A percentile compares a stretch with the other conserved stretches of the same genome.
Conservation (phyloP, 2,888 invertebrate genomes). For the Hofmannophila pseudospretella region DNA sequence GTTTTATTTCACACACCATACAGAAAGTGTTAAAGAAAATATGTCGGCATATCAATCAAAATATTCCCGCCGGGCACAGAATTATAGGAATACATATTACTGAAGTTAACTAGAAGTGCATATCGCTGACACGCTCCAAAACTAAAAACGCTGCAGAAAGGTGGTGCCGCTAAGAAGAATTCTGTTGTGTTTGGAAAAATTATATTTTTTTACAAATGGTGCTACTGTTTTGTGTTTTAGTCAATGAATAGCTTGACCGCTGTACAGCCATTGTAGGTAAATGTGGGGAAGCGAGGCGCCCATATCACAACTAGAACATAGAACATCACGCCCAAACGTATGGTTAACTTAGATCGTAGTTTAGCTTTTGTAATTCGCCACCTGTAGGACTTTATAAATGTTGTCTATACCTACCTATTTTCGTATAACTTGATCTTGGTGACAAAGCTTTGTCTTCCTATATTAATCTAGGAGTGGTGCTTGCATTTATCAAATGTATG, state of each 20-base stretch:
- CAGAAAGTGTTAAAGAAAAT: no score
- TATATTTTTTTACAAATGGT: slow-evolving; percentile 76
- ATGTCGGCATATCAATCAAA: no score
- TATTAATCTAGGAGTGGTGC: no score
- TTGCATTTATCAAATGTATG: no score
- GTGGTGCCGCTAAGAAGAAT: slow-evolving; percentile 26
- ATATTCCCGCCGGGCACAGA: no score
- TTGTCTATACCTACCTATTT: not conserved
- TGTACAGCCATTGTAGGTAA: slow-evolving; percentile 53
- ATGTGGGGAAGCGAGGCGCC: slow-evolving; percentile 26
- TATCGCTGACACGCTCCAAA: not conserved
- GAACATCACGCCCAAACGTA: slow-evolving; percentile 23
- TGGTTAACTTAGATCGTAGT: slow-evolving; percentile 36
- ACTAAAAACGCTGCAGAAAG: slow-evolving; percentile 8
- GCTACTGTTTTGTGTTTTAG: slow-evolving; percentile 72
- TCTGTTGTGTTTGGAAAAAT: slow-evolving; percentile 47
- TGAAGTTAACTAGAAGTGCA: no score
- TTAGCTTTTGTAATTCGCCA: slow-evolving; percentile 63
- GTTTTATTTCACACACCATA: no score
- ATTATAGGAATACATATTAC: no score
- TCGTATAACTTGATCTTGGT: no score
- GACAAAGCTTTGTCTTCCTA: no score
- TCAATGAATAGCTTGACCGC: slow-evolving; percentile 62
- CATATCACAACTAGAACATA: slow-evolving; percentile 35
- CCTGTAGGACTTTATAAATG: slow-evolving; percentile 1